Conservation (phyloP, 1,140 invertebrate species). For the Dermatophagoides farinae region DNA sequence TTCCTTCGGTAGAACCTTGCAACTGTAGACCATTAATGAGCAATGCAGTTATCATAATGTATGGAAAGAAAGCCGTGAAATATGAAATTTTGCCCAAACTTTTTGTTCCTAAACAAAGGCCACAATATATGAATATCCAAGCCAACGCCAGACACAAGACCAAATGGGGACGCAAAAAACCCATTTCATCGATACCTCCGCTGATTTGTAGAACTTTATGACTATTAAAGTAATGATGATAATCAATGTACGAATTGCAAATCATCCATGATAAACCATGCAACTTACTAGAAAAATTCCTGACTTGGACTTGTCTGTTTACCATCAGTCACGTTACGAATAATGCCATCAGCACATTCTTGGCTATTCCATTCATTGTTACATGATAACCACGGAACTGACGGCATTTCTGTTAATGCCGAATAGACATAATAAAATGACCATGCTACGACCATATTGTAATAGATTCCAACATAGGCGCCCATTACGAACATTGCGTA, state of each 20-base stretch:
- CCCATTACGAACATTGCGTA: conserved; percentile 25
- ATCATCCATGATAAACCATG: neutral
- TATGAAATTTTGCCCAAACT: conserved; percentile 51
- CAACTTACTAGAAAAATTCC: conserved; percentile 22
- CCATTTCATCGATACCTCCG: conserved; percentile 55
- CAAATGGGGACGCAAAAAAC: conserved; percentile 79
- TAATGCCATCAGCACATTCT: neutral
- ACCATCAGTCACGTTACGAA: neutral
- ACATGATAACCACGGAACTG: conserved; percentile 30
- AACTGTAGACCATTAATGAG: conserved; percentile 75
- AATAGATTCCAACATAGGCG: conserved; percentile 31
- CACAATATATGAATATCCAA: conserved; percentile 86
- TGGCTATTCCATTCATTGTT: conserved; percentile 30
- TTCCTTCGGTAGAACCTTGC: conserved; percentile 61
- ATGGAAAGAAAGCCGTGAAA: conserved; percentile 87
- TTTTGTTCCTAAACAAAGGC: conserved; percentile 89
- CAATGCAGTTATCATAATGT: conserved; percentile 80
- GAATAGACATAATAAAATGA: conserved; percentile 30
- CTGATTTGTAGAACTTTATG: conserved; percentile 54
- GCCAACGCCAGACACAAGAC: conserved; percentile 70
- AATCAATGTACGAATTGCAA: neutral
- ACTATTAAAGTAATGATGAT: conserved; percentile 14
- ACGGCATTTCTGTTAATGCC: conserved; percentile 22
- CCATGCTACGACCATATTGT: conserved; percentile 38
- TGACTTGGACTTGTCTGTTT: conserved; percentile 19